Base-by-base conservation (phyloP, 2,797 vertebrate species). In the Enteromius thamalakanensis region DNA sequence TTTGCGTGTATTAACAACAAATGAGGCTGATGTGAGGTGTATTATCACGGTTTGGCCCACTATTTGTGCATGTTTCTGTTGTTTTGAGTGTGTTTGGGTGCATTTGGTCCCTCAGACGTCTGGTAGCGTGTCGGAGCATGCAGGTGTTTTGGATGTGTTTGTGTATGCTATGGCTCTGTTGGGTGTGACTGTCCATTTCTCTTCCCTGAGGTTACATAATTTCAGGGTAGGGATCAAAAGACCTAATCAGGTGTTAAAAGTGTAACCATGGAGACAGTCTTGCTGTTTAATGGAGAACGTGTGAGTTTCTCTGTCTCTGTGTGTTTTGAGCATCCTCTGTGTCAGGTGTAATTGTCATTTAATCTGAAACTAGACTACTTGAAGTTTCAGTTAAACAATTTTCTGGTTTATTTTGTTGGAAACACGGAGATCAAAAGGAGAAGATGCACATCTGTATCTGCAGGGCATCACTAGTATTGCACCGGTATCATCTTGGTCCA, bases 201-300 rank as follows among this genome's bases (percentile, higher is more conserved):
- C 42, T 87, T 76, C 79, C 81, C 80, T 75, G 45, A 80, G 84
- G 91, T 91, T 84, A 86, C 75, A 79, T 90, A 85, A 92, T 91
- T 89, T 86, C 77, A 58, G 81, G 76, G 47, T 89, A 82, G 70
- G 68, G 85, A 88, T 92, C 80, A 91, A 88, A 91, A 89, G 90
- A 84, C 76, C 32, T 86, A 72, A 90, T 92, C 88, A 85, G 88
- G 87, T 88, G 90, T 91, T 91, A 90, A 86, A 88, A 88, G 82
- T 83, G 85, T 87, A 89, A 83, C 81, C 81, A 58, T 76, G 76
- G 86, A 79, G 88, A 86, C 86, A 70, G 77, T 83, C 51, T 91
- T 55, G 55, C 3, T 82, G 84, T 91, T 90, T 88, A 80, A 85
- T 81, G 53, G 76, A 82, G 76, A 88, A 85, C 72, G 45, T 90